Evolutionary conservation across 1,140 invertebrate species (phyloP), one percentile per base, ranked within the genome.

Genomic region (Epicauta chinensis): DNA sequence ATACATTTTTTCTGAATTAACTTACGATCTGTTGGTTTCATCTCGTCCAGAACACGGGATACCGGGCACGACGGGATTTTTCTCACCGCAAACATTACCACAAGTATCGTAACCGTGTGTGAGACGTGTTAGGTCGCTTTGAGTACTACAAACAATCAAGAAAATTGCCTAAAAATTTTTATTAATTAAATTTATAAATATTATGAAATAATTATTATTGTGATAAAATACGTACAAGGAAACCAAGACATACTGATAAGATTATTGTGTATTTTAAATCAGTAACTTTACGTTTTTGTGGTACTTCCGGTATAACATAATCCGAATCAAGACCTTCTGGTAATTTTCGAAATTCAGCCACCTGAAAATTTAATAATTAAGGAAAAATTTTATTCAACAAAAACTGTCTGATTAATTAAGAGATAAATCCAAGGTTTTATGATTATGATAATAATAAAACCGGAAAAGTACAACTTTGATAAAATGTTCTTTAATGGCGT

Each of bases 1-100:
- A n/a, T 29, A 35, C 15, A 3, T 29, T 9, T 35, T 36, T 12
- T 15, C 42, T 32, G 4, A 59, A 16, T 37, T 2, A 31, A 35
- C 45, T 56, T 59, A 59, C 56, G 50, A 53, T 29, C 50, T 23
- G 9, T 41, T n/a, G 1, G 23, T 58, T 13, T 23, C 38, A 39
- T 59, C 48, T 34, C 55, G 29, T 23, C 60, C 60, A 11, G 48
- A 56, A 36, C 57, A 59, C 1, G 13, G 5, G 16, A 56, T 50
- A 14, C 40, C 54, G n/a, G 44, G 39, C n/a, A 40, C 51, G 10
- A 12, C 12, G n/a, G 17, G 23, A 51, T 61, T 59, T 14, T 43
- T 40, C 15, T 45, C 29, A 37, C 60, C 60, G 35, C 60, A 61
- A 29, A 56, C 43, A 37, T 59, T 59, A 14, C 60, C 60, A 39